phyloP scores from a whole-genome alignment of 2,888 invertebrate genomes.

The Drosophila infuscata region DNA sequence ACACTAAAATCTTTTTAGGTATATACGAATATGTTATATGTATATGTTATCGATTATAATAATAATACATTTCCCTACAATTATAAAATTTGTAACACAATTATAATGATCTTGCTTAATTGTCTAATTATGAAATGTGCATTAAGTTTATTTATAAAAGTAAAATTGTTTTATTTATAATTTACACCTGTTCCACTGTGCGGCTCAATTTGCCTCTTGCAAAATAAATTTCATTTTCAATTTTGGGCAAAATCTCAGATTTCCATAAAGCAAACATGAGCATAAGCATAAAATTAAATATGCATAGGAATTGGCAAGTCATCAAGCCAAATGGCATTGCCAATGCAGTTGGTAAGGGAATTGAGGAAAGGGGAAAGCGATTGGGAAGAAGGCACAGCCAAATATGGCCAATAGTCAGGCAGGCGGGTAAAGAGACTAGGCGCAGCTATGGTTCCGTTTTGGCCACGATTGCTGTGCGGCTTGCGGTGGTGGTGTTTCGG shows the following conservation, averaged over 20 bases:
- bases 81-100: neutral
- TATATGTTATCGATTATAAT: too few relatives aligned
- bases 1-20: neutral
- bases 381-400: neutral
- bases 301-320: conserved; percentile 73
- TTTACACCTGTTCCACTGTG: conserved; percentile 29
- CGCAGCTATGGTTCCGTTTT: conserved; percentile 34
- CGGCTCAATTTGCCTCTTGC: conserved; percentile 27
- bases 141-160: neutral
- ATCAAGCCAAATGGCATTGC: conserved; percentile 56
- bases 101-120: neutral
- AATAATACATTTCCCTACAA: neutral
- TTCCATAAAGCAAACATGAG: conserved; percentile 78
- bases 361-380: neutral
- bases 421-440: conserved; percentile 4
- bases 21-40: too few relatives aligned
- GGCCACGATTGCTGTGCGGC: conserved; percentile 34
- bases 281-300: conserved; percentile 78
- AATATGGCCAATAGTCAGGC: conserved; percentile 16
- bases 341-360: conserved; percentile 28
- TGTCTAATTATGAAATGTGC: neutral
- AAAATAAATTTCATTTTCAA: conserved; percentile 61
- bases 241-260: conserved; percentile 70
- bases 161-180: neutral
- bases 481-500: conserved; percentile 1